Conservation (phyloP, 2,113 vertebrate genomes). For the Urocolius indicus region DNA sequence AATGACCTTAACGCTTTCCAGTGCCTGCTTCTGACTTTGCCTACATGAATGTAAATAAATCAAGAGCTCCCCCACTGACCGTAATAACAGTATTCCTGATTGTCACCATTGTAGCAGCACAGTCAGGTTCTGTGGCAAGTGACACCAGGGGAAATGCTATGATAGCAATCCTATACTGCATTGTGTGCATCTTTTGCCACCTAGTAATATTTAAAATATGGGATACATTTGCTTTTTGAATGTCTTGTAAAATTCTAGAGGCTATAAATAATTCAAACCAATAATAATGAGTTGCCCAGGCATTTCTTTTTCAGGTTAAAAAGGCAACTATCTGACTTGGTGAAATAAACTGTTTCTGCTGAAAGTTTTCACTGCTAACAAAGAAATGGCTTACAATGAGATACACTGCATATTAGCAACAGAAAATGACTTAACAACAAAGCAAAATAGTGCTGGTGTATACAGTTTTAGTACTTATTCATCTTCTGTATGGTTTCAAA, state of each 20-base stretch:
- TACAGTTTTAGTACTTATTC: conserved; percentile 1
- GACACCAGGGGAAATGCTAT: neutral
- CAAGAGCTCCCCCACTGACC: conserved; percentile 30
- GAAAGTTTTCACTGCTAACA: neutral
- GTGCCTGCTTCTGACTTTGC: conserved; percentile 24
- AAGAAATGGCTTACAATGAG: neutral
- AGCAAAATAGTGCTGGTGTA: neutral
- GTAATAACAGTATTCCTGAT: conserved; percentile 31
- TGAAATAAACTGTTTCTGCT: conserved; percentile 7
- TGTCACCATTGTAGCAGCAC: conserved; percentile 22
- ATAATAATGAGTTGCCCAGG: conserved; percentile 15
- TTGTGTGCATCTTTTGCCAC: neutral
- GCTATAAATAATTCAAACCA: conserved; percentile 54
- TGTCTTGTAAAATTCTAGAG: conserved; percentile 33
- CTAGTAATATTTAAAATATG: conserved; percentile 39
- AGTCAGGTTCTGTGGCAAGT: neutral
- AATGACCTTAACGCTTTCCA: conserved; percentile 24
- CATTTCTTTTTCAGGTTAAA: conserved; percentile 14
- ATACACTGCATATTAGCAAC: neutral
- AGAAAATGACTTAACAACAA: neutral
- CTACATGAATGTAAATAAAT: conserved; percentile 42
- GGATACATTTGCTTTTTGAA: conserved; percentile 23
- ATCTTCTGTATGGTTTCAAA: neutral
- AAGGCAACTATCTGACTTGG: neutral
- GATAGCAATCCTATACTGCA: conserved; percentile 9